phyloP scores from a whole-genome alignment of 2,113 vertebrate genomes.

The Leiothrix lutea region DNA sequence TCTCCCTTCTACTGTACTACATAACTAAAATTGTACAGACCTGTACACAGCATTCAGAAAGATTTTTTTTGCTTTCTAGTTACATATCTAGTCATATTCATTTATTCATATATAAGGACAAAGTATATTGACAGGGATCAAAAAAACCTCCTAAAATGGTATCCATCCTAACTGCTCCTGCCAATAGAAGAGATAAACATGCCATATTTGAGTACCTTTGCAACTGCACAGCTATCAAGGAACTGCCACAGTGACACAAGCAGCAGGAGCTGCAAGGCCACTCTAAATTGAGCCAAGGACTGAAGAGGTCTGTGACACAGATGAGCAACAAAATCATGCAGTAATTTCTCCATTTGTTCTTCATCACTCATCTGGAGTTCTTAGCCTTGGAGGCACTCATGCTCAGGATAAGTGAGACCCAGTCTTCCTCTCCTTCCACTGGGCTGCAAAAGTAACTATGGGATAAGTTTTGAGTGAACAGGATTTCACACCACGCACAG shows the following conservation, averaged over 20 bases:
- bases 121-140: not conserved
- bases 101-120: not conserved
- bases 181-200: not conserved
- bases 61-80: not conserved
- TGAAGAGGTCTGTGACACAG: not conserved
- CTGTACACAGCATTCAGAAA: not conserved
- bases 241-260: accelerated
- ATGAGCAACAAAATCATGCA: accelerated
- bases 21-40: not conserved
- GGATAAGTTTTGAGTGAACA: accelerated
- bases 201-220: not conserved
- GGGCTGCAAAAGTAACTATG: not conserved
- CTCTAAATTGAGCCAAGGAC: not conserved
- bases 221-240: not conserved
- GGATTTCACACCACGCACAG: not conserved
- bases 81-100: not conserved
- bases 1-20: not conserved
- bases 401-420: not conserved
- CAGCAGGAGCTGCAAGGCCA: not conserved
- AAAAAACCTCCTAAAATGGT: accelerated
- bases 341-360: not conserved
- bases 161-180: not conserved
- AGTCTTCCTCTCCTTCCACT: accelerated
- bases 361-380: not conserved
- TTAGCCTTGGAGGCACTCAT: not conserved